Conservation (phyloP, 2,113 vertebrate species). For the Podiceps cristatus region DNA sequence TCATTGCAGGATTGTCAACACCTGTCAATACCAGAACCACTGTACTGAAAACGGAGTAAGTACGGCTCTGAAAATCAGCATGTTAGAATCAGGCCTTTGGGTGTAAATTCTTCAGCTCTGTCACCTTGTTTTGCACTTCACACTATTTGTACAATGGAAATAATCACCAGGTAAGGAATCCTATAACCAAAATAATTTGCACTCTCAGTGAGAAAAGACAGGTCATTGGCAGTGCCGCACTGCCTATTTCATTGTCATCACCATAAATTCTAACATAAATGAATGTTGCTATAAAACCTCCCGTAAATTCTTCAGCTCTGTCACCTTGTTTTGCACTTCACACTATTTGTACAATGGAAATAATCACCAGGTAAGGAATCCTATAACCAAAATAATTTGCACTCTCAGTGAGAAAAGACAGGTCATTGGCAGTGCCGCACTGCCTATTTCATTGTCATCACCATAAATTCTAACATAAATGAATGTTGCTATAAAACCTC, state of each 20-base stretch:
- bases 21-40: background rate
- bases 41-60: background rate
- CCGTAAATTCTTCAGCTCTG: background rate
- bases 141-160: background rate
- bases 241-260: background rate
- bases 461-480: slow-evolving; percentile 19
- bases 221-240: background rate
- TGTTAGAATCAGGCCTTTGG: background rate
- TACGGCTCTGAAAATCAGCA: background rate
- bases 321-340: background rate
- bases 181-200: slow-evolving; percentile 19
- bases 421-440: background rate
- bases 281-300: background rate
- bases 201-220: background rate
- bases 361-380: background rate
- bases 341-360: background rate
- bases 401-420: background rate
- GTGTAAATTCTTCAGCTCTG: background rate
- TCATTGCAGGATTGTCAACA: background rate
- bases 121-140: background rate
- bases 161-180: background rate
- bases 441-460: background rate
- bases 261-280: slow-evolving; percentile 19
- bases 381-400: slow-evolving; percentile 19
- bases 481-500: background rate